Conservation (phyloP, 92 coral and sea anemone species). For the Parazoanthus darwini region DNA sequence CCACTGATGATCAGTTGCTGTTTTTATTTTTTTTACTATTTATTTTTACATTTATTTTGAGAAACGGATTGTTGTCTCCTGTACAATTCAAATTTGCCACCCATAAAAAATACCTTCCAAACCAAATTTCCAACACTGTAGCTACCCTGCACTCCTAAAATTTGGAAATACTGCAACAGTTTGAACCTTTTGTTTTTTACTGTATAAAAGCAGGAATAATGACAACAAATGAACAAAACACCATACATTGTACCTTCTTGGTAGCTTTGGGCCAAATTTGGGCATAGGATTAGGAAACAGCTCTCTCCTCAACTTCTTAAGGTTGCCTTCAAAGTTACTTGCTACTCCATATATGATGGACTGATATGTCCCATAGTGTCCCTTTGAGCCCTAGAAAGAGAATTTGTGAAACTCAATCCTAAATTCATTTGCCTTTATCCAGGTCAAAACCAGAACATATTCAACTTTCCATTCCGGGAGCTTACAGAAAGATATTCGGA, state of each 20-base stretch:
- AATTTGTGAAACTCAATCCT: not conserved
- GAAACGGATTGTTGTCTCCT: too few species aligned
- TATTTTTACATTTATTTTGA: too few species aligned
- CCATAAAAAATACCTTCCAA: too few species aligned
- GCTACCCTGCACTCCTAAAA: too few species aligned
- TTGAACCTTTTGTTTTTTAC: not conserved
- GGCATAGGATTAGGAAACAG: constrained; percentile 92
- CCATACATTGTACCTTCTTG: constrained; percentile 60
- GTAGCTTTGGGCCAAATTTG: constrained; percentile 88
- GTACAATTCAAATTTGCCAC: too few species aligned
- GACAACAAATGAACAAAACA: not conserved
- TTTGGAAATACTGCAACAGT: too few species aligned
- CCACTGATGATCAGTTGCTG: too few species aligned
- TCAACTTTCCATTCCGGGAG: not conserved
- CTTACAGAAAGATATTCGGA: too few species aligned
- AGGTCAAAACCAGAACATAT: not conserved
- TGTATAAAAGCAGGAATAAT: not conserved
- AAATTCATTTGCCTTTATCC: not conserved
- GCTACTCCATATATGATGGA: constrained; percentile 95
- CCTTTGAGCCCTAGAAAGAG: constrained; percentile 70
- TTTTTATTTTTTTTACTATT: too few species aligned
- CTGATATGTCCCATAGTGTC: constrained; percentile 96
- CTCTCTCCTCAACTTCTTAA: constrained; percentile 71
- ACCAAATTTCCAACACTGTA: too few species aligned
- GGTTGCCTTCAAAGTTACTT: constrained; percentile 86